Evolutionary conservation across 2,888 invertebrate species (phyloP), one percentile per base, ranked within the genome.

Genomic region (Euproctis similis): DNA sequence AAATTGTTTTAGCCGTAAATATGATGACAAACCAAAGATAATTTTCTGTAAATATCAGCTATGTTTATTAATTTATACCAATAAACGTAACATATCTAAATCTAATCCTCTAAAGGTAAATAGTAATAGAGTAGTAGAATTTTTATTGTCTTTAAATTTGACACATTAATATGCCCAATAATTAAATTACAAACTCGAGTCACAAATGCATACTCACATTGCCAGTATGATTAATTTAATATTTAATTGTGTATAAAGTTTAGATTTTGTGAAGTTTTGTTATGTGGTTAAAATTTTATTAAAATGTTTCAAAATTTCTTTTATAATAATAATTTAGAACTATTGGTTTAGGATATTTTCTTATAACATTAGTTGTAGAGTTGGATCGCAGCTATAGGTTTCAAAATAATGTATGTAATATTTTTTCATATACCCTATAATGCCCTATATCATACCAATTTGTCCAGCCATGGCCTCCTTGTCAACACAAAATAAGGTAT

Each of bases 11-110:
- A 46, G 44, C 20, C n/a, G 43, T 45, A 38, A 36, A 36, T 34
- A 35, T 24, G 26, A 48, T 37, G 22, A 44, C 17, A 33, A 51
- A 51, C 59, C 58, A 55, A 62, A 57, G 53, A 49, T 25, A 34
- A n/a, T n/a, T 48, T 48, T 52, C 32, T 48, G 48, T 53, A 59
- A 44, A 45, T 49, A 51, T 36, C 38, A 37, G 40, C 13, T 39
- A 32, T 49, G 49, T 53, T 42, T 50, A 50, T 36, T 41, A 39
- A 36, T 42, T 44, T 40, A 41, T 43, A 39, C 33, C 31, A 27
- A 26, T 46, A 43, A 37, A 30, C 31, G 12, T 31, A 19, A 38
- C 36, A 40, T 44, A 36, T 51, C 39, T 34, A 30, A 21, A 38
- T 16, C 27, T 34, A 32, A 26, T 31, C n/a, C n/a, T n/a, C n/a